A percentile compares a stretch with the other conserved stretches of the same genome.
These are phyloP conservation scores for Myripristis murdjan DNA, from an alignment of 2,797 vertebrate genomes.

Conservation along the genomic window DNA sequence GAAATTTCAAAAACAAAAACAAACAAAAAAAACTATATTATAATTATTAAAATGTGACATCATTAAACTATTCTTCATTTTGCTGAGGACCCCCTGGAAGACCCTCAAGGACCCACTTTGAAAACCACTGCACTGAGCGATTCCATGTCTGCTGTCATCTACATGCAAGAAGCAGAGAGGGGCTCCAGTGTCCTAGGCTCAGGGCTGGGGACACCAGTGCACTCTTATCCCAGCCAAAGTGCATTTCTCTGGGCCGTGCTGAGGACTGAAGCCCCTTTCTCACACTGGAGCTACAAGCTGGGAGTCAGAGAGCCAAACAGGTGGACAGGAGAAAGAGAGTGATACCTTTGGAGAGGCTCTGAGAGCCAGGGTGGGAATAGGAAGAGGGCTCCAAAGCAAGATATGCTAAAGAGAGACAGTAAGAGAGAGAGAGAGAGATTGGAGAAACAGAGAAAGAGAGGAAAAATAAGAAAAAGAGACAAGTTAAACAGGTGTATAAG, in stretches of 20 bases:
- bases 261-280: slow-evolving; percentile 38
- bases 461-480: not conserved
- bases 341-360: slow-evolving; percentile 85
- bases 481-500: not conserved
- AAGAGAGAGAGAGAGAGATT: slow-evolving; percentile 55
- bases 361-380: slow-evolving; percentile 77
- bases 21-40: too few relatives aligned
- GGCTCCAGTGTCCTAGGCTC: slow-evolving; percentile 32
- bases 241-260: not conserved
- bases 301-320: slow-evolving; percentile 27
- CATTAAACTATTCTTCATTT: too few relatives aligned
- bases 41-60: too few relatives aligned
- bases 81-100: too few relatives aligned
- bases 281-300: slow-evolving; percentile 9
- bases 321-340: slow-evolving; percentile 35
- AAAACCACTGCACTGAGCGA: too few relatives aligned
- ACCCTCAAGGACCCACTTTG: too few relatives aligned
- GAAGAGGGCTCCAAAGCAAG: slow-evolving; percentile 83
- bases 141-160: slow-evolving; percentile 33
- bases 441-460: slow-evolving; percentile 25
- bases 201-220: too few relatives aligned
- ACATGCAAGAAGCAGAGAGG: slow-evolving; percentile 49
- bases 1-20: too few relatives aligned
- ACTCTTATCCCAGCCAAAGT: not conserved
- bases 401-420: slow-evolving; percentile 76